phyloP scores from a whole-genome alignment of 2,113 vertebrate species.

The Nothobranchius furzeri region DNA sequence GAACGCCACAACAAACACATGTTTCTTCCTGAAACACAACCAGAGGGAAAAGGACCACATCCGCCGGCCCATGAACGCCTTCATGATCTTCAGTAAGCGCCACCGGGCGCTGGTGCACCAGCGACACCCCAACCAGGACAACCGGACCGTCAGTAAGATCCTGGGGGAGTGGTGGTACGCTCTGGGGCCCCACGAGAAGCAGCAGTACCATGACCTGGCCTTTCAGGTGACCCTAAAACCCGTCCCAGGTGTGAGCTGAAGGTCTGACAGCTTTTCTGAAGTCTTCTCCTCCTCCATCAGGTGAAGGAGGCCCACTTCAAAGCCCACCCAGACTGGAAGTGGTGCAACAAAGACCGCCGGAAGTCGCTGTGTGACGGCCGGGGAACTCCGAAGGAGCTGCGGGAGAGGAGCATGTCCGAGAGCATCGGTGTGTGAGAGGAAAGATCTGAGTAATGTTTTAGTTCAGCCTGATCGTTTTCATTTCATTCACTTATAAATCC shows the following conservation, averaged over 20 bases:
- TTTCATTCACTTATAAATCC: too few species aligned
- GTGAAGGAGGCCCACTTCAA: conserved; percentile 95
- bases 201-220: conserved; percentile 93
- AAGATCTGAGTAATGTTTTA: too few species aligned
- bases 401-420: conserved; percentile 91
- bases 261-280: too few species aligned
- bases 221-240: conserved; percentile 83
- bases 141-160: conserved; percentile 94
- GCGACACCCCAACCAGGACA: conserved; percentile 94
- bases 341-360: conserved; percentile 94
- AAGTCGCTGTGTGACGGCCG: conserved; percentile 87
- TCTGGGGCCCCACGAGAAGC: conserved; percentile 90
- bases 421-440: conserved; percentile 73
- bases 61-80: conserved; percentile 92
- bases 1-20: neutral
- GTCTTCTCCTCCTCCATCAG: conserved; percentile 57
- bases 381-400: conserved; percentile 81
- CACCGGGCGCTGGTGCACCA: conserved; percentile 93
- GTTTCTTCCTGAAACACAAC: neutral
- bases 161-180: conserved; percentile 97
- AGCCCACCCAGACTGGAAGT: conserved; percentile 94
- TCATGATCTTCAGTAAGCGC: conserved; percentile 96
- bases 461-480: too few species aligned
- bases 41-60: conserved; percentile 94
- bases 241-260: too few species aligned